A percentile compares a stretch with the other conserved stretches of the same genome.
Conservation (phyloP, 2,888 invertebrate species). For the Orthosia gracilis region DNA sequence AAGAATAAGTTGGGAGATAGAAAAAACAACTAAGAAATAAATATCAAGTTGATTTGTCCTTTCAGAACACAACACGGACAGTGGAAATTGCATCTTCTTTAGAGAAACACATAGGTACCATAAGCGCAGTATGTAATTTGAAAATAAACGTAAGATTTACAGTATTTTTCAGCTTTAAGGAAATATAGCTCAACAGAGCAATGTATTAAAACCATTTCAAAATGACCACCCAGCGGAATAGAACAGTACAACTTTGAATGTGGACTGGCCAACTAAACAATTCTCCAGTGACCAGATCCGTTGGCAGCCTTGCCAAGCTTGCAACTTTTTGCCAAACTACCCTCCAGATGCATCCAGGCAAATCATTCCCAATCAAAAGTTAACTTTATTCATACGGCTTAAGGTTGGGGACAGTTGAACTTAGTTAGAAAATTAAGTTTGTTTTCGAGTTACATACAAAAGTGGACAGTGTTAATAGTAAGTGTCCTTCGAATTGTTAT, state of each 20-base stretch:
- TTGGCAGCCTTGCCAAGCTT: conserved; percentile 83
- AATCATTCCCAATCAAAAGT: conserved; percentile 28
- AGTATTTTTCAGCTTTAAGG: not conserved
- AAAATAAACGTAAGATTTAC: not conserved
- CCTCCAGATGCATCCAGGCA: conserved; percentile 31
- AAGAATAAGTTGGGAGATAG: too few species aligned
- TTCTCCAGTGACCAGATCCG: conserved; percentile 83
- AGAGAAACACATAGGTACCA: not conserved
- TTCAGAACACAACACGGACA: too few species aligned
- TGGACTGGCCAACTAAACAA: conserved; percentile 85
- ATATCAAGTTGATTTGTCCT: too few species aligned
- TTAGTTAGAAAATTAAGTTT: conserved; percentile 41
- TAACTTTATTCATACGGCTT: conserved; percentile 19
- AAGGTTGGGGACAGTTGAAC: not conserved
- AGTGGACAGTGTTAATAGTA: conserved; percentile 85
- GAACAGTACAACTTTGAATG: conserved; percentile 68
- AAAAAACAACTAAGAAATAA: too few species aligned
- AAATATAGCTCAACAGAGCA: conserved; percentile 46
- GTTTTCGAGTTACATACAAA: conserved; percentile 77
- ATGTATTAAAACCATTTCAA: conserved; percentile 66
- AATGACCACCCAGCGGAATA: conserved; percentile 67
- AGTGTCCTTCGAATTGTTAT: conserved; percentile 83
- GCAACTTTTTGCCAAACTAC: conserved; percentile 73
- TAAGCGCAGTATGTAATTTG: not conserved
- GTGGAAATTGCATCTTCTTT: too few species aligned